A percentile compares a stretch with the other conserved stretches of the same genome.
Conservation (phyloP, 2,888 invertebrate genomes). For the Pristionchus arcanus region DNA sequence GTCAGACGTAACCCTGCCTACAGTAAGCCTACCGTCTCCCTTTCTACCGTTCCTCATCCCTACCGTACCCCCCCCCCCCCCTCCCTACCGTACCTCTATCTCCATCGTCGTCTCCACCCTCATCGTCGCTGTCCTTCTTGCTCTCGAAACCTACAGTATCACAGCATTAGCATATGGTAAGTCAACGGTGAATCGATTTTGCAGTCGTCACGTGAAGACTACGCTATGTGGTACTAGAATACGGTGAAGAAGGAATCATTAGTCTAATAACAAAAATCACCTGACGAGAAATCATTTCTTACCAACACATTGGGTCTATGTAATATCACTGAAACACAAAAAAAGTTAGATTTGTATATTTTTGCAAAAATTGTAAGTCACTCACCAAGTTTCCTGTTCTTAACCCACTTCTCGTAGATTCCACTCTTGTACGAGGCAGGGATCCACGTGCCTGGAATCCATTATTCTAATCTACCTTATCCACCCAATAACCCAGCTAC, state of each 20-base stretch:
- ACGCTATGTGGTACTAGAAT: too few species aligned
- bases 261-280: background rate
- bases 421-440: conserved; percentile 93
- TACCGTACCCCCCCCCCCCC: conserved; percentile 1
- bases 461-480: background rate
- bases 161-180: background rate
- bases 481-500: background rate
- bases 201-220: too few species aligned
- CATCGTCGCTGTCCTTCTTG: conserved; percentile 53
- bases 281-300: background rate
- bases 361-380: background rate
- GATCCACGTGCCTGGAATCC: conserved; percentile 82
- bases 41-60: background rate
- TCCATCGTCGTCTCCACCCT: conserved; percentile 47
- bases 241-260: background rate
- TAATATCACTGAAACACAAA: background rate
- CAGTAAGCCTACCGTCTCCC: too few species aligned
- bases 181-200: too few species aligned
- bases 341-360: background rate
- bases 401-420: conserved; percentile 81
- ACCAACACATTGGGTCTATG: background rate
- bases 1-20: too few species aligned
- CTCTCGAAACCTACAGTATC: conserved; percentile 20
- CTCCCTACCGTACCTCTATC: conserved; percentile 17
- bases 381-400: conserved; percentile 71